Evolutionary conservation across 2,888 invertebrate genomes (phyloP).

Genomic region (Lithosia quadra): DNA sequence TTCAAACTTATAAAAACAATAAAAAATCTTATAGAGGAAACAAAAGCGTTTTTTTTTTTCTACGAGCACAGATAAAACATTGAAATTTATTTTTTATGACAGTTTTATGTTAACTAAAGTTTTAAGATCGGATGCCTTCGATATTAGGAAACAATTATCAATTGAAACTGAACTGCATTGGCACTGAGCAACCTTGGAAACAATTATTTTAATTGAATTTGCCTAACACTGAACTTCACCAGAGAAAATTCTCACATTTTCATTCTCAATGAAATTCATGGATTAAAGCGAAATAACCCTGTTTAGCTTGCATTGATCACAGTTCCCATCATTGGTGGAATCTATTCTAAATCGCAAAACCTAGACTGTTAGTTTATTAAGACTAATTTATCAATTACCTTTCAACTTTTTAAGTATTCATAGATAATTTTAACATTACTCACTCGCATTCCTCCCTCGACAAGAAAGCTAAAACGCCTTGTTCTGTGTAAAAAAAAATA

Average conservation of each 20-base stretch:
- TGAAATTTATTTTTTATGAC: too few relatives aligned
- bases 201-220: too few relatives aligned
- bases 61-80: neutral
- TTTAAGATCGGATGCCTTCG: too few relatives aligned
- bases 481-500: conserved; percentile 25
- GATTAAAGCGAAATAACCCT: too few relatives aligned
- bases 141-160: too few relatives aligned
- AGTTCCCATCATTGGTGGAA: neutral
- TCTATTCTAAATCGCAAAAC: neutral
- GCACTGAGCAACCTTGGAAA: too few relatives aligned
- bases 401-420: conserved; percentile 4
- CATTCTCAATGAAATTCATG: too few relatives aligned
- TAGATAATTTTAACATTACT: conserved; percentile 19
- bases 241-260: too few relatives aligned
- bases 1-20: neutral
- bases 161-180: too few relatives aligned
- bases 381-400: conserved; percentile 6
- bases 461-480: conserved; percentile 41
- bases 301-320: too few relatives aligned
- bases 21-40: neutral
- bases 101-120: too few relatives aligned
- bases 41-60: neutral
- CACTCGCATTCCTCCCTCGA: conserved; percentile 23
- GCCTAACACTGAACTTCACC: too few relatives aligned
- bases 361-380: neutral